phyloP scores from a whole-genome alignment of 2,113 vertebrate species.

The Poeciliopsis retropinna region DNA sequence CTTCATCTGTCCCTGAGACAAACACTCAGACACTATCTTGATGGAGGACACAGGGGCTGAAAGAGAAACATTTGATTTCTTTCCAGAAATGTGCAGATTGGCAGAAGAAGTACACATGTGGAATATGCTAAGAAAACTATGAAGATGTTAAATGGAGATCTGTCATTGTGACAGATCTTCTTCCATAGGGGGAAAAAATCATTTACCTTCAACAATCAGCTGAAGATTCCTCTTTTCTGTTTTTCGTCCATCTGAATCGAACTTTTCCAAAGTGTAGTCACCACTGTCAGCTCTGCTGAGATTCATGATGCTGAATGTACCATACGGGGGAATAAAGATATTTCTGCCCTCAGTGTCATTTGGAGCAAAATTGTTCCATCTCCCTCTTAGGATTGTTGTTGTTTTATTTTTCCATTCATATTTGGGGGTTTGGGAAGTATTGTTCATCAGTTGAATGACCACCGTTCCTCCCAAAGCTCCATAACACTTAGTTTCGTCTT shows the following conservation, averaged over 20 bases:
- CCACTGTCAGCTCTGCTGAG: conserved; percentile 23
- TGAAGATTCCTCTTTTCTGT: neutral
- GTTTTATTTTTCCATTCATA: neutral
- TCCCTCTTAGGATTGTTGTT: neutral
- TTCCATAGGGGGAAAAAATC: neutral
- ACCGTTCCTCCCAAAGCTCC: conserved; percentile 56
- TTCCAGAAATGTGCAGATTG: neutral
- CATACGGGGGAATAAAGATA: conserved; percentile 2
- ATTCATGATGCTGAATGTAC: conserved; percentile 36
- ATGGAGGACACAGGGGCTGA: neutral
- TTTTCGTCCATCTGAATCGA: neutral
- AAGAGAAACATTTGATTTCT: neutral
- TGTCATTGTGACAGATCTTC: neutral
- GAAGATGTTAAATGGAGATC: neutral
- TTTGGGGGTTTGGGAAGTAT: neutral
- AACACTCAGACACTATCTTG: neutral
- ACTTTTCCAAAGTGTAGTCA: neutral
- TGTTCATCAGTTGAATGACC: conserved; percentile 33
- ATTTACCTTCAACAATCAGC: neutral
- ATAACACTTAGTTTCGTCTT: conserved; percentile 27
- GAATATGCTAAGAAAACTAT: neutral
- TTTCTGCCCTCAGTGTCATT: neutral
- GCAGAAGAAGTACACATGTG: neutral
- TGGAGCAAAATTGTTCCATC: neutral
- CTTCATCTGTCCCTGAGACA: neutral